These are phyloP conservation scores for Tinea semifulvella DNA, from an alignment of 2,888 invertebrate species.

Conservation along the genomic window DNA sequence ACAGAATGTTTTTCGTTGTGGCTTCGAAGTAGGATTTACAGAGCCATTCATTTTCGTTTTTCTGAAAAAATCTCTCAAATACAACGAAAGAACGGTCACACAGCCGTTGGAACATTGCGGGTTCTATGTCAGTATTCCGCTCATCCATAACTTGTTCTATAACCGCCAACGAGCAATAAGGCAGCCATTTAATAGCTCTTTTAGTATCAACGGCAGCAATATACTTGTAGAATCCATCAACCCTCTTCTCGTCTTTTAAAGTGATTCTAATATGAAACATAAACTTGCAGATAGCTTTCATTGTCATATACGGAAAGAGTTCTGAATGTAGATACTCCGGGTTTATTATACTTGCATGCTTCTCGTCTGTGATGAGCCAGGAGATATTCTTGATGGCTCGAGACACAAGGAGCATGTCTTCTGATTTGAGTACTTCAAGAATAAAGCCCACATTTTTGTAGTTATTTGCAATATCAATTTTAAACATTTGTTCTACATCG, in stretches of 20 bases:
- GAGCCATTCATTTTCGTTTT: background rate
- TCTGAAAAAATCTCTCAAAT: slow-evolving; percentile 23
- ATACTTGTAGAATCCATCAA: slow-evolving; percentile 39
- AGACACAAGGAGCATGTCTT: slow-evolving; percentile 42
- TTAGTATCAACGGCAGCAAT: slow-evolving; percentile 24
- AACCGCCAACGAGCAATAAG: slow-evolving; percentile 33
- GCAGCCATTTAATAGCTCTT: slow-evolving; percentile 38
- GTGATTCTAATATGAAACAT: slow-evolving; percentile 35
- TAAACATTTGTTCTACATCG: slow-evolving; percentile 36
- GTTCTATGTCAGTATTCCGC: slow-evolving; percentile 20
- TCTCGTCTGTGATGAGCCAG: slow-evolving; percentile 40
- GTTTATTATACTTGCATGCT: slow-evolving; percentile 41
- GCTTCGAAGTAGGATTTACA: background rate
- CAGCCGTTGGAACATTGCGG: slow-evolving; percentile 29
- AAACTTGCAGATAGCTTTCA: slow-evolving; percentile 37
- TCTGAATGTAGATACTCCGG: slow-evolving; percentile 35
- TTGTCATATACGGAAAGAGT: slow-evolving; percentile 38
- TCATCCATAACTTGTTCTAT: slow-evolving; percentile 31
- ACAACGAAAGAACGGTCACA: slow-evolving; percentile 27
- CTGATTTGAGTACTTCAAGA: slow-evolving; percentile 33
- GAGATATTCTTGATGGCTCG: slow-evolving; percentile 36
- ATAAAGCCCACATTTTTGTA: slow-evolving; percentile 36
- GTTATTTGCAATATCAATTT: slow-evolving; percentile 39
- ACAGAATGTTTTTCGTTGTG: slow-evolving; percentile 12
- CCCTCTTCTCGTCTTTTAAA: slow-evolving; percentile 35